Percentiles rank a stretch among this genome's conserved stretches.
phyloP scores from a whole-genome alignment of 2,113 vertebrate species.

The Sminthopsis crassicaudata region DNA sequence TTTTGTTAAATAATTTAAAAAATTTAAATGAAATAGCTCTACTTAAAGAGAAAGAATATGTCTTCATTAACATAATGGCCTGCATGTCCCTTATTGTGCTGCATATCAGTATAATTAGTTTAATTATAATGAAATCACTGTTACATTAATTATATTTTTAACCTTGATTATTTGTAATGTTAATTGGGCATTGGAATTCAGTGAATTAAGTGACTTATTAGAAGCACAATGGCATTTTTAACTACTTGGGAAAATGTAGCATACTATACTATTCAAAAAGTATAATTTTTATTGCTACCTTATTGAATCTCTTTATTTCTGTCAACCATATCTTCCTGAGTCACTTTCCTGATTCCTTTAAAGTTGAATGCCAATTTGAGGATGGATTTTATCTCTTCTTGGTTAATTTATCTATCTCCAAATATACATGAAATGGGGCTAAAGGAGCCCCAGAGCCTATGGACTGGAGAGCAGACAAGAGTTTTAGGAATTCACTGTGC shows the following conservation, averaged over 20 bases:
- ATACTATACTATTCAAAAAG: not conserved
- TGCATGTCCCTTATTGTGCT: slow-evolving; percentile 72
- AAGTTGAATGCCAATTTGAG: not conserved
- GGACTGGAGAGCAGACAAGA: not conserved
- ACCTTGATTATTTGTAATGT: slow-evolving; percentile 78
- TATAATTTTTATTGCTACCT: not conserved
- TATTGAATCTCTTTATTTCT: slow-evolving; percentile 17
- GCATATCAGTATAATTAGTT: slow-evolving; percentile 80
- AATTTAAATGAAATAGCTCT: slow-evolving; percentile 79
- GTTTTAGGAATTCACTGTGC: not conserved
- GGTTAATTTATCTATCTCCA: slow-evolving; percentile 26
- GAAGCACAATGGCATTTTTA: slow-evolving; percentile 78
- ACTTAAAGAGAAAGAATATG: slow-evolving; percentile 78
- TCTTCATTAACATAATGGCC: slow-evolving; percentile 74
- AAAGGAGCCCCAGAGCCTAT: not conserved
- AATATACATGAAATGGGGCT: not conserved
- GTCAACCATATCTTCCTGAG: not conserved
- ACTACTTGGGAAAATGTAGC: slow-evolving; percentile 38
- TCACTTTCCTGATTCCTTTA: not conserved
- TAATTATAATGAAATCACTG: slow-evolving; percentile 79
- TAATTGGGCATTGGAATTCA: slow-evolving; percentile 79
- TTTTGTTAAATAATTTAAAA: slow-evolving; percentile 79
- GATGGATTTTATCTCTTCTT: not conserved
- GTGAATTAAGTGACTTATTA: slow-evolving; percentile 67
- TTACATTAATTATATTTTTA: slow-evolving; percentile 83